phyloP scores from a whole-genome alignment of 2,888 invertebrate species.

The Xanthia icteritia region DNA sequence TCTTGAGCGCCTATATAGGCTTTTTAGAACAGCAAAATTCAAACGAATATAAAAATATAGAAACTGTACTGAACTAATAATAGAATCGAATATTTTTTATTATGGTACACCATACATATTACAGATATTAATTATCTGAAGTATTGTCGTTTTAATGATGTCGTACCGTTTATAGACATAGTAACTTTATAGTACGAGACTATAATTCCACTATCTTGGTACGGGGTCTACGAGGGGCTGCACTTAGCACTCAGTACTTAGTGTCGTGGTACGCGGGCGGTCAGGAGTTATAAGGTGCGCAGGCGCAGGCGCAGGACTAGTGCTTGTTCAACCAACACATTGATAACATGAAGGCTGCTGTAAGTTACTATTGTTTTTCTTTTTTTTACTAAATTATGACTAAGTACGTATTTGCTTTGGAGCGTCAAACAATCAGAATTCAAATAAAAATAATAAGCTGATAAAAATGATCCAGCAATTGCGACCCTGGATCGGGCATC shows the following conservation, averaged over 20 bases:
- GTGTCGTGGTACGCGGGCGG: constrained; percentile 49
- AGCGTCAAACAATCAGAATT: not conserved
- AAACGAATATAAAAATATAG: not conserved
- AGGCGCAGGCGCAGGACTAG: constrained; percentile 67
- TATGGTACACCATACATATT: not conserved
- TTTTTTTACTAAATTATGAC: not conserved
- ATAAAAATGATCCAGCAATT: not conserved
- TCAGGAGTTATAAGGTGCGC: constrained; percentile 70
- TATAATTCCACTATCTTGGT: constrained; percentile 14
- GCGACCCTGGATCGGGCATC: not conserved
- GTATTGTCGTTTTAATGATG: not conserved
- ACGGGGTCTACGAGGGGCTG: constrained; percentile 26
- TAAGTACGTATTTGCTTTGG: not conserved
- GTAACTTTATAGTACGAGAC: not conserved
- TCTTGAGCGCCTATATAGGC: not conserved
- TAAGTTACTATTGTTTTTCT: constrained; percentile 64
- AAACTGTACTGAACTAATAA: no score
- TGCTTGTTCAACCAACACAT: constrained; percentile 66
- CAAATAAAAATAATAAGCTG: not conserved
- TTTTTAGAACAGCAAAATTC: not conserved
- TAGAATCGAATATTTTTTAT: not conserved
- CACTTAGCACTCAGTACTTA: not conserved
- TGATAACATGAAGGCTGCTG: constrained; percentile 76
- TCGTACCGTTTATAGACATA: not conserved
- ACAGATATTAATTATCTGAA: not conserved